These are phyloP conservation scores for Stichodactyla helianthus DNA, from an alignment of 64 coral and sea anemone species.

Conservation along the genomic window DNA sequence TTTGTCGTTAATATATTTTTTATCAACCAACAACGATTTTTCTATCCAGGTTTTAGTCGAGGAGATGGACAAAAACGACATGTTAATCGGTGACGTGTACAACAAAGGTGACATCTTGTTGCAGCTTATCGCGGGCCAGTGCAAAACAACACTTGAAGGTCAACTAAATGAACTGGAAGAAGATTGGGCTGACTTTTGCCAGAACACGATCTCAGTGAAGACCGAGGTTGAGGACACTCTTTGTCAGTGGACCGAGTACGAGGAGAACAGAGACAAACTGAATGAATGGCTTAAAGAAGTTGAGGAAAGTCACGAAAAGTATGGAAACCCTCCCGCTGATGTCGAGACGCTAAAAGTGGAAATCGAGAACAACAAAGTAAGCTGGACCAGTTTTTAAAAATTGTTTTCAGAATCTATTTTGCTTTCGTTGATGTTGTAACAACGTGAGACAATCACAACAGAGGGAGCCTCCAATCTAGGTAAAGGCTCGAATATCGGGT, in stretches of 20 bases:
- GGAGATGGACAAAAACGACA: conserved; percentile 86
- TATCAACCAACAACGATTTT: background rate
- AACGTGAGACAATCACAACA: no score
- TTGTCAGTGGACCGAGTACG: conserved; percentile 75
- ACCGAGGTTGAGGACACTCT: conserved; percentile 59
- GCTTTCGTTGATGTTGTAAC: no score
- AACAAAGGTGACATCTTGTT: conserved; percentile 77
- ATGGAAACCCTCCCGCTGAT: conserved; percentile 39
- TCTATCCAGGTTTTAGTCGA: conserved; percentile 64
- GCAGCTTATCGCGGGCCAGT: conserved; percentile 56
- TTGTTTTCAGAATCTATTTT: no score
- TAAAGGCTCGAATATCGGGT: no score
- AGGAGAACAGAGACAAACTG: conserved; percentile 88
- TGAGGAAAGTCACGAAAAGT: conserved; percentile 29
- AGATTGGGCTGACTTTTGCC: conserved; percentile 88
- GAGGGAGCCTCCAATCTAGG: no score
- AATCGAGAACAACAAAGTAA: conserved; percentile 70
- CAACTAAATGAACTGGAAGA: conserved; percentile 78
- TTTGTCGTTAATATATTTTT: background rate
- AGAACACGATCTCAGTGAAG: conserved; percentile 65
- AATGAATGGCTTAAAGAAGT: conserved; percentile 70
- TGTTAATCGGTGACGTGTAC: conserved; percentile 83
- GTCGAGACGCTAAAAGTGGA: conserved; percentile 42
- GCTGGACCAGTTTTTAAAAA: background rate
- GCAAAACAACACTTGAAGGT: conserved; percentile 61